Evolutionary conservation across 2,888 invertebrate species (phyloP), one percentile per base, ranked within the genome.

Genomic region (Aphodius sticticus): DNA sequence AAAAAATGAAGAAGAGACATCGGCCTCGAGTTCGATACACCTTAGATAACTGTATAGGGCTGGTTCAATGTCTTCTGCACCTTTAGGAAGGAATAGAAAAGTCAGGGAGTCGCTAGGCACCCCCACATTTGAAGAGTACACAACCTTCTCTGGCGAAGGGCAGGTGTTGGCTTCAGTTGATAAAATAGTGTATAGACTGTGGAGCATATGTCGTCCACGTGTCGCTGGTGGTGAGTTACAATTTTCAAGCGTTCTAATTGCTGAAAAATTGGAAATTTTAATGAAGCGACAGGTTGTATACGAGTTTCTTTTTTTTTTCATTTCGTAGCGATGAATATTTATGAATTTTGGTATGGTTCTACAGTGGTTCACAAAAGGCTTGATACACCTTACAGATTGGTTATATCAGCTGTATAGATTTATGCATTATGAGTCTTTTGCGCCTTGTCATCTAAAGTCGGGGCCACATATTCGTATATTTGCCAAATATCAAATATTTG

Each of bases 11-110:
- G 70, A 70, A 5, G 4, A 74, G 74, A 74, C 74, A 37, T 36
- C 37, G 36, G 74, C 74, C 35, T 53, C 53, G 12, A 80, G 80
- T 80, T 80, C 80, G 80, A 80, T 80, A 80, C 80, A 76, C 78
- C 53, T 81, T 76, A 81, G 81, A 81, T 81, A 81, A 81, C 81
- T 81, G 81, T 81, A 79, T 72, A 76, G 74, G 72, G 77, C 38
- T 79, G 77, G 81, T 81, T 81, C 81, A 81, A 81, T 79, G 81
- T 81, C 81, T 74, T 35, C 74, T 14, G 74, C 37, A 53, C 53
- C 53, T 53, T 53, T 53, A 53, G 53, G 6, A 9, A 7, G 9
- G 53, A 12, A 53, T 53, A 53, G 53, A 53, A 5, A 5, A 53
- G 74, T 74, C 37, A 36, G 35, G 36, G 36, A 74, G 26, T 37